Base-by-base conservation (phyloP, 2,113 vertebrate species). In the Trichechus manatus region DNA sequence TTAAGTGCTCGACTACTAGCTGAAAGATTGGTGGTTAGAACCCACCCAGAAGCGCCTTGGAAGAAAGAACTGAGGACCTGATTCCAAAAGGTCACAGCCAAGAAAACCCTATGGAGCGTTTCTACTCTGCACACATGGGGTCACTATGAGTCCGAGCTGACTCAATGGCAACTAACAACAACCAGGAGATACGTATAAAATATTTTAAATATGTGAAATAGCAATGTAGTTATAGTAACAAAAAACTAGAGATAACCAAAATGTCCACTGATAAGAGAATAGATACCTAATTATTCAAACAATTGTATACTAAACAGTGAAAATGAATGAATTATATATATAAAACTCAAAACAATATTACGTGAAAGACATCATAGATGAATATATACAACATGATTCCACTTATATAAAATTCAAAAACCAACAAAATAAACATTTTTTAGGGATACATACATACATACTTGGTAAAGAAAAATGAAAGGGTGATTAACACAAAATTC, bases 311-410 rank as follows among this genome's bases (percentile, higher is more conserved):
- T 90, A 64, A 79, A 31, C 39, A 86, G 42, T 85, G 33, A 66
- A 83, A 93, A 81, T 90, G 70, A 92, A 68, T 61, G 36, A 90
- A 59, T 64, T 56, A 80, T 66, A 31, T 25, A n/a, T 44, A 81
- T 86, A 44, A 89, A 42, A 75, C 75, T 31, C 42, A 79, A 78
- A 86, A 93, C 17, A 72, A 2, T 47, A 53, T 78, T 77, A 42
- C 47, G 14, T 81, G 56, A 44, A 75, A 87, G 63, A 80, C 90
- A 36, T 42, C 8, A 81, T 33, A 87, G 47, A 39, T 61, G 25
- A 94, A 27, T 91, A 68, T 36, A 39, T 92, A 61, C 29, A 72
- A 72, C 75, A 79, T 90, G 56, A 89, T 59, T 75, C 56, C 14
- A 87, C 81, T 66, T 82, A 77, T 17, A 87, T 50, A 39, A 66